A percentile compares a stretch with the other conserved stretches of the same genome.
phyloP scores from a whole-genome alignment of 2,113 vertebrate species.

The Microcebus lehilahytsara region DNA sequence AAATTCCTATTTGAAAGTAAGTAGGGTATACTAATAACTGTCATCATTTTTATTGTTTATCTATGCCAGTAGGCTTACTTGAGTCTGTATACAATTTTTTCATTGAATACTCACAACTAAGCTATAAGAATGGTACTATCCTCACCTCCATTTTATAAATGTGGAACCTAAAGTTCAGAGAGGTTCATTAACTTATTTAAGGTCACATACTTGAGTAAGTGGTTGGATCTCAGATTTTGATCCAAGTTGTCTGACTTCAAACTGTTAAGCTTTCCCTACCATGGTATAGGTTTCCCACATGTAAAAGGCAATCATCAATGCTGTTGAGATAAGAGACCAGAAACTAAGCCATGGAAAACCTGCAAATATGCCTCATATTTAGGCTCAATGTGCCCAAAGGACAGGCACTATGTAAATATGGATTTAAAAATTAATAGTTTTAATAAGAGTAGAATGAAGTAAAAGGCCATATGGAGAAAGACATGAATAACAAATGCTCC shows the following conservation, averaged over 20 bases:
- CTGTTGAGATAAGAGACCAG: conserved; percentile 4
- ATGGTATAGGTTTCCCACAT: background rate
- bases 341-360: background rate
- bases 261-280: background rate
- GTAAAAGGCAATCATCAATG: conserved; percentile 13
- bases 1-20: conserved; percentile 30
- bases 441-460: conserved; percentile 58
- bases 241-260: background rate
- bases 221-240: background rate
- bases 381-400: background rate
- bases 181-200: background rate
- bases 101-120: background rate
- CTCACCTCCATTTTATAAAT: background rate
- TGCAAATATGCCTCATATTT: background rate
- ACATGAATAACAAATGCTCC: background rate
- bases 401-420: background rate
- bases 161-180: background rate
- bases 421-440: background rate
- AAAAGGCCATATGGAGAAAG: conserved; percentile 15
- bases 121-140: background rate
- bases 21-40: background rate
- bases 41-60: background rate
- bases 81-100: background rate
- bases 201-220: background rate
- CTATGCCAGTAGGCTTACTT: background rate